phyloP scores from a whole-genome alignment of 1,140 invertebrate species.

The Scaptomyza hsui region DNA sequence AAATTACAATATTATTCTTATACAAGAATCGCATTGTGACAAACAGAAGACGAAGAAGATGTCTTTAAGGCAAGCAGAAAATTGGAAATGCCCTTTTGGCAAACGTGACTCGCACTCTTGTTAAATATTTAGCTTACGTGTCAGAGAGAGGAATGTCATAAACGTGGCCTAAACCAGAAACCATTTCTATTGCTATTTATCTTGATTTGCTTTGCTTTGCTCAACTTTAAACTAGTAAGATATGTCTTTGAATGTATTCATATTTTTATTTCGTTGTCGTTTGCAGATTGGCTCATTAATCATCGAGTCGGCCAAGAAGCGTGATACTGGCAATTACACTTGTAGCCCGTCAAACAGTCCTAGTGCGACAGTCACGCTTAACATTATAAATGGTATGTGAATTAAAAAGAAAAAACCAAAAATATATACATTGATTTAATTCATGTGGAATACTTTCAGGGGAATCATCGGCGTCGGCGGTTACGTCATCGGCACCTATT shows the following conservation, averaged over 20 bases:
- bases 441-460: constrained; percentile 49
- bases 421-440: background rate
- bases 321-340: constrained; percentile 84
- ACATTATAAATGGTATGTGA: constrained; percentile 84
- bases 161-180: constrained; percentile 22
- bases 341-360: constrained; percentile 84
- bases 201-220: constrained; percentile 23
- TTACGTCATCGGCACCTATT: constrained; percentile 79
- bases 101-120: constrained; percentile 38
- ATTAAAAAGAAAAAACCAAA: background rate
- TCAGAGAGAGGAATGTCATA: constrained; percentile 19
- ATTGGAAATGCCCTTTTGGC: constrained; percentile 13
- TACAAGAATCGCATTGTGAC: constrained; percentile 63
- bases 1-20: constrained; percentile 67
- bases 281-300: constrained; percentile 84
- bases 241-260: background rate
- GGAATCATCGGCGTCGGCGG: constrained; percentile 82
- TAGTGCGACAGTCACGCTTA: constrained; percentile 83
- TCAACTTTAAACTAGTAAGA: constrained; percentile 4
- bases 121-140: constrained; percentile 68
- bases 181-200: constrained; percentile 26
- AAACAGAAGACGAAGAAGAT: constrained; percentile 10
- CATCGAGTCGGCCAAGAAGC: constrained; percentile 84
- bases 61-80: constrained; percentile 9
- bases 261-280: constrained; percentile 14